Conservation (phyloP, 2,888 invertebrate genomes). For the Polydrusus cervinus region DNA sequence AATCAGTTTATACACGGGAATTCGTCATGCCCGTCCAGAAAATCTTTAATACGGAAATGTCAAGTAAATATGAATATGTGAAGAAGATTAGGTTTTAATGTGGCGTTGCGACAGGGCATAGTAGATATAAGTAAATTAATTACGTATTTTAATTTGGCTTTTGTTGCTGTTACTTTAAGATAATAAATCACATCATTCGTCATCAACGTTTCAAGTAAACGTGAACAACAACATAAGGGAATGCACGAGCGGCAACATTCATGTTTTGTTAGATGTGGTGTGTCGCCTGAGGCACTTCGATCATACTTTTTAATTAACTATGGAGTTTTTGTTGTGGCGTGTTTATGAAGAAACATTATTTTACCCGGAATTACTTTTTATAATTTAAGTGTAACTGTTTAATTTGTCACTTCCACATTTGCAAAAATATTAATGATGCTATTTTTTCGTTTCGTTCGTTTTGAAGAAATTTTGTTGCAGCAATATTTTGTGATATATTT, state of each 20-base stretch:
- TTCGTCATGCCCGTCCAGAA: constrained; percentile 35
- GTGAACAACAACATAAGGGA: constrained; percentile 40
- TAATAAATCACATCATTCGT: constrained; percentile 51
- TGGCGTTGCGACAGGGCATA: constrained; percentile 30
- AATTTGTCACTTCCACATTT: not conserved
- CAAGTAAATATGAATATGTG: constrained; percentile 31
- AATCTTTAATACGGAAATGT: constrained; percentile 40
- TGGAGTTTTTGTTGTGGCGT: constrained; percentile 30
- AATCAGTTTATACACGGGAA: constrained; percentile 37
- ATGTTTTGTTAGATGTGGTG: constrained; percentile 46
- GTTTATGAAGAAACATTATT: constrained; percentile 19
- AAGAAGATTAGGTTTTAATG: constrained; percentile 43
- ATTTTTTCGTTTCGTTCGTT: too few relatives aligned
- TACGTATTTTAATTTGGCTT: constrained; percentile 46
- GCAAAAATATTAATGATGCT: not conserved
- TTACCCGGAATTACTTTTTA: constrained; percentile 21
- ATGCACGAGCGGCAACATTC: constrained; percentile 47
- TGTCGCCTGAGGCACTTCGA: constrained; percentile 43
- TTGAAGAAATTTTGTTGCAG: too few relatives aligned
- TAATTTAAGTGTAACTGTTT: constrained; percentile 1
- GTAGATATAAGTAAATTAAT: constrained; percentile 44
- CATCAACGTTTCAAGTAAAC: constrained; percentile 42
- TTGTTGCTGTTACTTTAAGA: constrained; percentile 43
- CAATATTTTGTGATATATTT: too few relatives aligned
- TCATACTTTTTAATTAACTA: constrained; percentile 50